Conservation (phyloP, 2,888 invertebrate species). For the Itoplectis maculator region DNA sequence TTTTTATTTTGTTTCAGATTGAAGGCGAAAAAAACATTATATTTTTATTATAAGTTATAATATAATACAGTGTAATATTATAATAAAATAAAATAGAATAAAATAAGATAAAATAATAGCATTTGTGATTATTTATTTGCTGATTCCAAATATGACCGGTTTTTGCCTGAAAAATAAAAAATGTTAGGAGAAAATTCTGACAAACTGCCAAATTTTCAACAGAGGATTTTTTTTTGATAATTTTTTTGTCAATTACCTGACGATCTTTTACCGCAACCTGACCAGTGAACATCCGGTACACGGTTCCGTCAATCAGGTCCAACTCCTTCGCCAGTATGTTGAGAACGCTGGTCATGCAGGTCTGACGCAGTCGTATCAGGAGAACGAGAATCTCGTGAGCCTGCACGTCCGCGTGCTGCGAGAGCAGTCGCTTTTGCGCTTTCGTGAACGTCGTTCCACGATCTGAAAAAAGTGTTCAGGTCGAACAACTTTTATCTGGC, state of each 20-base stretch:
- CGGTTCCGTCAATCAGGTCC: conserved; percentile 86
- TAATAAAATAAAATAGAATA: no score
- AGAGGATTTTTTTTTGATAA: neutral
- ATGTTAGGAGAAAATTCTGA: no score
- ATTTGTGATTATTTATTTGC: no score
- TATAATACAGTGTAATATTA: no score
- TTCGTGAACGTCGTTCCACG: conserved; percentile 79
- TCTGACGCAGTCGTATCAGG: conserved; percentile 93
- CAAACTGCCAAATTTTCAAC: no score
- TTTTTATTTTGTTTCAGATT: no score
- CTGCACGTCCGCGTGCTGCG: conserved; percentile 83
- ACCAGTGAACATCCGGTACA: conserved; percentile 89
- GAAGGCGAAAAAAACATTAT: no score
- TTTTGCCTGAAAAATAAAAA: no score
- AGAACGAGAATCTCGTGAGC: conserved; percentile 91
- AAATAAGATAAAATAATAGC: no score
- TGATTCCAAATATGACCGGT: no score
- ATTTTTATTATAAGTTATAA: no score
- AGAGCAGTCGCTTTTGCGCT: conserved; percentile 78
- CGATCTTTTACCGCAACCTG: conserved; percentile 90
- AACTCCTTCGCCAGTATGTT: conserved; percentile 90
- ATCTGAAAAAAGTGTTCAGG: conserved; percentile 85
- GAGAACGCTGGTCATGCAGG: conserved; percentile 90
- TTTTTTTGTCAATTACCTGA: conserved; percentile 79
- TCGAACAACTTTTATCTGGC: conserved; percentile 98